Evolutionary conservation across 2,888 invertebrate species (phyloP), one percentile per base, ranked within the genome.

Genomic region (Nomada ruficornis): DNA sequence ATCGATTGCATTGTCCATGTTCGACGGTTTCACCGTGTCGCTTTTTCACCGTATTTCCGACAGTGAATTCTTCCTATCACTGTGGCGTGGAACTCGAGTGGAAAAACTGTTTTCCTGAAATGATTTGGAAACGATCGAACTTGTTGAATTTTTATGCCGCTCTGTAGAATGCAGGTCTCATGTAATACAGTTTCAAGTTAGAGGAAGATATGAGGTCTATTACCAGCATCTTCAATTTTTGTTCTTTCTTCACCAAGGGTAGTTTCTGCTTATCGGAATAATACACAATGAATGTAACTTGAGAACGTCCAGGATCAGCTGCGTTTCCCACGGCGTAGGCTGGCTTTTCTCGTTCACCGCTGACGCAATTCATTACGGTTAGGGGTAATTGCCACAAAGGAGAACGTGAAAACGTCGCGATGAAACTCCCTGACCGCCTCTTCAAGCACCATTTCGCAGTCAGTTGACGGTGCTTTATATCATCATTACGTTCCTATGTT

Each of bases 1-100:
- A 68, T 63, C 63, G 15, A 54, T 59, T 62, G 52, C 60, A 77
- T 76, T 83, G 77, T 77, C 73, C 64, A 68, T 62, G 36, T 63
- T 36, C 29, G n/a, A 52, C 20, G 63, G 55, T 50, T 77, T 82
- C 71, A 20, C 76, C 36, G 74, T 70, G 44, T 52, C 54, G 47
- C 59, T 63, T 70, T 26, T 63, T 23, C 36, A 54, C 42, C 18
- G 1, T 10, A 20, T 57, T 47, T 18, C 5, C 20, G 59, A 55
- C 42, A 26, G n/a, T 29, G 44, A n/a, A 11, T 47, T 47, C n/a
- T 9, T 50, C 23, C 20, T 20, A 15, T 55, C 5, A 26, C 11
- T 15, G 11, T 1, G 1, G 9, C 9, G 9, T 5, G 1, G n/a
- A 55, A 50, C n/a, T 54, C 36, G 54, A 54, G 36, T 15, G 54